phyloP scores from a whole-genome alignment of 2,888 invertebrate species.

The Dugesia japonica region DNA sequence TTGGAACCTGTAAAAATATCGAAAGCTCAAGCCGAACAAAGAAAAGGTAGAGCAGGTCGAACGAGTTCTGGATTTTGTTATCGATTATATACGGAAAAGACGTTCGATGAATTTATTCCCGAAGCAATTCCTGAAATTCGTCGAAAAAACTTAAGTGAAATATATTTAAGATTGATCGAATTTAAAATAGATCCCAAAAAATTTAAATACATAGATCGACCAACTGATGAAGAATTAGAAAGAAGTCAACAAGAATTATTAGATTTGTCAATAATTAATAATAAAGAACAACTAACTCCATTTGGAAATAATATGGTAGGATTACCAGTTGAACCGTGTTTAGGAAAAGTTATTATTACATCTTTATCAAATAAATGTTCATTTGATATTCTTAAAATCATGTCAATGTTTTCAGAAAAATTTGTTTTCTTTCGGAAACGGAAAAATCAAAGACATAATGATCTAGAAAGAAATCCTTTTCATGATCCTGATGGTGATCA shows the following conservation, averaged over 20 bases:
- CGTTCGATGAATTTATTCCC: slow-evolving; percentile 94
- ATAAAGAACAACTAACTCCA: slow-evolving; percentile 53
- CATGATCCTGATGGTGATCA: slow-evolving; percentile 93
- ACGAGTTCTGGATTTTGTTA: slow-evolving; percentile 95
- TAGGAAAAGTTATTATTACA: slow-evolving; percentile 97
- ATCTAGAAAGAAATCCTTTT: slow-evolving; percentile 91
- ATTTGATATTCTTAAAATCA: not conserved
- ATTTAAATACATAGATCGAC: slow-evolving; percentile 99
- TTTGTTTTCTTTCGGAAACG: slow-evolving; percentile 54
- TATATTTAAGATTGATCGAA: slow-evolving; percentile 82
- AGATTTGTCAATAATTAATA: slow-evolving; percentile 83
- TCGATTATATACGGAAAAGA: slow-evolving; percentile 86
- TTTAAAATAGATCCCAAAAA: slow-evolving; percentile 96
- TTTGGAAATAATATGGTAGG: slow-evolving; percentile 69
- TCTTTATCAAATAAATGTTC: slow-evolving; percentile 70
- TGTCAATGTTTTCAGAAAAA: not conserved
- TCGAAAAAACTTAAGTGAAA: slow-evolving; percentile 85
- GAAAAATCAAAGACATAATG: slow-evolving; percentile 85
- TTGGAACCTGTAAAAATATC: slow-evolving; percentile 95
- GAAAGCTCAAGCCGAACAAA: slow-evolving; percentile 84
- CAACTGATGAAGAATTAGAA: slow-evolving; percentile 80
- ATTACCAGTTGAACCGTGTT: slow-evolving; percentile 89
- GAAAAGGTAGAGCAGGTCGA: slow-evolving; percentile 84
- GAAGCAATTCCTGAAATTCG: slow-evolving; percentile 91
- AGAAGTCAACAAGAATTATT: slow-evolving; percentile 92